A percentile compares a stretch with the other conserved stretches of the same genome.
phyloP scores from a whole-genome alignment of 1,140 invertebrate genomes.

The Bombus difficillimus region DNA sequence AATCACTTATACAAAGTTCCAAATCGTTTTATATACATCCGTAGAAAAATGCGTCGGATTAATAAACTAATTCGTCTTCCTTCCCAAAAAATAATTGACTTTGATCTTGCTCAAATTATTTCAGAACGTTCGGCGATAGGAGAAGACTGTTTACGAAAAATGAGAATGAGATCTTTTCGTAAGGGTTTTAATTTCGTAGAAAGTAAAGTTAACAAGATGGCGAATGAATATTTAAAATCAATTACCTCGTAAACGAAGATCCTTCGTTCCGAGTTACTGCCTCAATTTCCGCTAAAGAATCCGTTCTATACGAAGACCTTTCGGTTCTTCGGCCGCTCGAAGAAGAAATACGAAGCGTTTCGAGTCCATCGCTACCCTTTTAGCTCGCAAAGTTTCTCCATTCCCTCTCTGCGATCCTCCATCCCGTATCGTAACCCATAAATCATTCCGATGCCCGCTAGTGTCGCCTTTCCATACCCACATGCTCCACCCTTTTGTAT shows the following conservation, averaged over 20 bases:
- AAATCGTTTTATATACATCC: too few relatives aligned
- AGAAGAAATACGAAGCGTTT: not conserved
- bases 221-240: not conserved
- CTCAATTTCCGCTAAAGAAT: not conserved
- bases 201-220: not conserved
- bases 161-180: not conserved
- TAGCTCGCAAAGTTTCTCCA: not conserved
- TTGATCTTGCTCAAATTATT: not conserved
- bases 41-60: not conserved
- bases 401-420: not conserved
- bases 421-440: slow-evolving; percentile 5
- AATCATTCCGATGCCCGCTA: slow-evolving; percentile 18
- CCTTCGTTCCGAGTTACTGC: not conserved
- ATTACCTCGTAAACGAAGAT: not conserved
- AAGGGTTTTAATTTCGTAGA: not conserved
- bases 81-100: not conserved
- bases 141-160: not conserved
- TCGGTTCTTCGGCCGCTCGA: not conserved
- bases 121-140: not conserved
- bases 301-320: not conserved
- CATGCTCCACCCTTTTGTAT: not conserved
- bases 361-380: slow-evolving; percentile 1
- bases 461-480: slow-evolving; percentile 23
- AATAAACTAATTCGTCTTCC: not conserved
- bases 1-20: not conserved